phyloP scores from a whole-genome alignment of 1,140 invertebrate species.

The Zaprionus nigranus region DNA sequence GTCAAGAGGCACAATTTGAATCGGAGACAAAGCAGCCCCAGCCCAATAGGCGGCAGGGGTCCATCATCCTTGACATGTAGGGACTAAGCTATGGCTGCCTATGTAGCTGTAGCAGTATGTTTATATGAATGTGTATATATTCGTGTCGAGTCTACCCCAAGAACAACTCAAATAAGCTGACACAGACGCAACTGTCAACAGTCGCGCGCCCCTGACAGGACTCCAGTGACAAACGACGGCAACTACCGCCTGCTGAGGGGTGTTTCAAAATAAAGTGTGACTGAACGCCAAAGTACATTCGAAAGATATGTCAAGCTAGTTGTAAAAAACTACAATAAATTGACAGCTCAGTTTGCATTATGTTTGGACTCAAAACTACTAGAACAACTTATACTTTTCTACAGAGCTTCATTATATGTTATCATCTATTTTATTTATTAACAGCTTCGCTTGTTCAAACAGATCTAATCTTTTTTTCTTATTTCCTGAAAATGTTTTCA shows the following conservation, averaged over 20 bases:
- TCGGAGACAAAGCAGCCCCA: slow-evolving; percentile 40
- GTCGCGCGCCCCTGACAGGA: slow-evolving; percentile 24
- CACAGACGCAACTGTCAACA: slow-evolving; percentile 68
- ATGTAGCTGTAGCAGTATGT: not conserved
- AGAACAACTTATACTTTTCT: not conserved
- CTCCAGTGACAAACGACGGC: slow-evolving; percentile 21
- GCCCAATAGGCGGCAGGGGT: not conserved
- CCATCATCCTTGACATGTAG: slow-evolving; percentile 30
- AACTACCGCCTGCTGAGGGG: slow-evolving; percentile 15
- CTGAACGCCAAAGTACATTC: not conserved
- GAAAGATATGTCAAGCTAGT: not conserved
- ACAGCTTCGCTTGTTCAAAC: no score
- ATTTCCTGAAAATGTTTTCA: slow-evolving; percentile 29
- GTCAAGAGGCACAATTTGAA: slow-evolving; percentile 58
- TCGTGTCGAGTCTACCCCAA: slow-evolving; percentile 26
- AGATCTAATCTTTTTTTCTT: not conserved
- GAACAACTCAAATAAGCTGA: slow-evolving; percentile 70
- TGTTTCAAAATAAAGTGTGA: slow-evolving; percentile 19
- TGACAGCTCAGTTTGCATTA: not conserved
- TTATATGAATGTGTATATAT: not conserved
- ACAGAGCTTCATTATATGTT: no score
- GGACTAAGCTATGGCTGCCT: slow-evolving; percentile 30
- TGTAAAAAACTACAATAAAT: not conserved
- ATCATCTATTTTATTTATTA: no score
- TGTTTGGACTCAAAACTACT: not conserved